Evolutionary conservation across 1,140 invertebrate species (phyloP).

Genomic region (Brachionus koreanus): DNA sequence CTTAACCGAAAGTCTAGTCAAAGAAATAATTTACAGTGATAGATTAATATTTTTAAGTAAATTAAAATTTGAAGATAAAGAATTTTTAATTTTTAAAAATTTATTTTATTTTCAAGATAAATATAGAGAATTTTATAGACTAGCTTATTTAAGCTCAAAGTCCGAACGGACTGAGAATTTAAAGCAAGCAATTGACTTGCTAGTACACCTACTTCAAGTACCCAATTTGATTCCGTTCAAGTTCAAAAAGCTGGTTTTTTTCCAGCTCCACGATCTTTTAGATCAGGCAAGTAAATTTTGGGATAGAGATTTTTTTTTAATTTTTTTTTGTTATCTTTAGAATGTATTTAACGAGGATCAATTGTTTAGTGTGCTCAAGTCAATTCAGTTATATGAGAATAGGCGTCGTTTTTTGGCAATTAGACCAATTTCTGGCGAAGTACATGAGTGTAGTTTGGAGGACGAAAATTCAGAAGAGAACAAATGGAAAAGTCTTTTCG

Average conservation of each 20-base stretch:
- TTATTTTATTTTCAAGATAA: slow-evolving; percentile 13
- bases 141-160: neutral
- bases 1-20: slow-evolving; percentile 17
- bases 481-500: neutral
- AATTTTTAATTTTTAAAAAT: no score
- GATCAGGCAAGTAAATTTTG: neutral
- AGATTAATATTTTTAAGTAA: slow-evolving; percentile 35
- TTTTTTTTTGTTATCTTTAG: neutral
- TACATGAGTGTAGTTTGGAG: neutral
- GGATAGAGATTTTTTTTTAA: neutral
- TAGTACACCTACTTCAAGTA: neutral
- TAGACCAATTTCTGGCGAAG: neutral
- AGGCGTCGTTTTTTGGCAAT: neutral
- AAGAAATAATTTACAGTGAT: slow-evolving; percentile 39
- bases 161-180: neutral
- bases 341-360: slow-evolving; percentile 21
- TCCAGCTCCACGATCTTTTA: neutral
- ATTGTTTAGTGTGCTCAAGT: neutral
- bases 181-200: neutral
- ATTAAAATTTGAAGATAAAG: no score
- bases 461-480: neutral
- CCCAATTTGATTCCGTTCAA: slow-evolving; percentile 34
- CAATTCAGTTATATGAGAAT: slow-evolving; percentile 30
- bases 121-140: slow-evolving; percentile 33
- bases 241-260: neutral